These are phyloP conservation scores for Columba guinea DNA, from an alignment of 2,797 vertebrate genomes.

Conservation along the genomic window DNA sequence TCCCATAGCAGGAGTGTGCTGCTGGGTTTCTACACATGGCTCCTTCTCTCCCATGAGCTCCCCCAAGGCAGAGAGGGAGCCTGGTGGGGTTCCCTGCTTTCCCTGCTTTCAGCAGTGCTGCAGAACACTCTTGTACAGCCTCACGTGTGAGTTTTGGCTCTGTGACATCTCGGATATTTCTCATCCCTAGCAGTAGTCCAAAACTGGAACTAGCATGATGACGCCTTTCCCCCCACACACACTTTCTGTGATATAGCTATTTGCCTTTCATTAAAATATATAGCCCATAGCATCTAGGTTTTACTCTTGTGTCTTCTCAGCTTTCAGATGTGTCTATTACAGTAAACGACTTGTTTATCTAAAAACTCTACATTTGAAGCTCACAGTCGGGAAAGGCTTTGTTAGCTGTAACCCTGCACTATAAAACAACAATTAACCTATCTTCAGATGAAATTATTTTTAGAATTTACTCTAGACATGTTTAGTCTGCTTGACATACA, in stretches of 20 bases:
- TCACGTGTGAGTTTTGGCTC: neutral
- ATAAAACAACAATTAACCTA: constrained; percentile 41
- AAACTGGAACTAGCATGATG: neutral
- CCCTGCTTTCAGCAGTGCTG: neutral
- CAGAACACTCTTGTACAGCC: neutral
- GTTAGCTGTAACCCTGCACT: neutral
- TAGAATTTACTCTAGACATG: constrained; percentile 49
- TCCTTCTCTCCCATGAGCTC: neutral
- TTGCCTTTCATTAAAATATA: neutral
- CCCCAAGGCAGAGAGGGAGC: neutral
- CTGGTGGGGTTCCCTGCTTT: neutral
- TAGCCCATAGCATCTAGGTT: neutral
- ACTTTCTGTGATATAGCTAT: neutral
- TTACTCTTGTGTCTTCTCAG: neutral
- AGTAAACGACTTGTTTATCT: constrained; percentile 10
- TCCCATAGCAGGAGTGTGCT: accelerated
- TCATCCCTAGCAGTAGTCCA: neutral
- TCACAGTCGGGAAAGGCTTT: neutral
- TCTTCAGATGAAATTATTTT: constrained; percentile 40
- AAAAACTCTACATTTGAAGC: neutral
- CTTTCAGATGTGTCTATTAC: neutral
- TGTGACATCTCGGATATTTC: neutral
- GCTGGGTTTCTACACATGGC: neutral
- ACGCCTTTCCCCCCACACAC: neutral
- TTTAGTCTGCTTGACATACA: constrained; percentile 49